Evolutionary conservation across 2,888 invertebrate species (phyloP).

Genomic region (Tethea ocularis): DNA sequence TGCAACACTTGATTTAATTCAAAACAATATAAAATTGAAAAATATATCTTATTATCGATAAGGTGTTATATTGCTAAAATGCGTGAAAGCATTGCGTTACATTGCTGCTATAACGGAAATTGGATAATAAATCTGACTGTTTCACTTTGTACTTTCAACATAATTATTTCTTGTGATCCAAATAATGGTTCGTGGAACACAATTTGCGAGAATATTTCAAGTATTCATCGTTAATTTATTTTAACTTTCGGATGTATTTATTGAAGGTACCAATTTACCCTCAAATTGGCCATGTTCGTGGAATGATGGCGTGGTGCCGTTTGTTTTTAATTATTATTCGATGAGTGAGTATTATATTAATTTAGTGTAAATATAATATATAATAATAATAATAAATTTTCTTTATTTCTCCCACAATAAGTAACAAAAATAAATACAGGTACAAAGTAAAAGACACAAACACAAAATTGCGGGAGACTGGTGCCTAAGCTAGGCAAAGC

Average conservation of each 20-base stretch:
- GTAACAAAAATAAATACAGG: no score
- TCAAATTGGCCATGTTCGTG: conserved; percentile 58
- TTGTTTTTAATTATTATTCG: conserved; percentile 57
- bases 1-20: background rate
- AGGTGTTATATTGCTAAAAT: conserved; percentile 33
- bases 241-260: conserved; percentile 27
- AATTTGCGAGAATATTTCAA: conserved; percentile 28
- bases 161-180: conserved; percentile 42
- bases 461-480: no score
- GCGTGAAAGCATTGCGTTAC: conserved; percentile 10
- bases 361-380: no score
- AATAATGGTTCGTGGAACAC: conserved; percentile 39
- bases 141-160: conserved; percentile 50
- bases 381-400: no score
- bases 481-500: no score
- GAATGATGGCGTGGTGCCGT: conserved; percentile 56
- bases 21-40: background rate
- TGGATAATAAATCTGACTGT: conserved; percentile 54
- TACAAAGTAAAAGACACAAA: no score
- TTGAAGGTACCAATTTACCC: conserved; percentile 42
- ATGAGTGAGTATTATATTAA: conserved; percentile 63
- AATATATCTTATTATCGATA: conserved; percentile 34
- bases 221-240: conserved; percentile 17
- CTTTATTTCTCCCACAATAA: no score
- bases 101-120: conserved; percentile 37